A percentile compares a stretch with the other conserved stretches of the same genome.
phyloP scores from a whole-genome alignment of 2,888 invertebrate species.

The Napeogenes inachia region DNA sequence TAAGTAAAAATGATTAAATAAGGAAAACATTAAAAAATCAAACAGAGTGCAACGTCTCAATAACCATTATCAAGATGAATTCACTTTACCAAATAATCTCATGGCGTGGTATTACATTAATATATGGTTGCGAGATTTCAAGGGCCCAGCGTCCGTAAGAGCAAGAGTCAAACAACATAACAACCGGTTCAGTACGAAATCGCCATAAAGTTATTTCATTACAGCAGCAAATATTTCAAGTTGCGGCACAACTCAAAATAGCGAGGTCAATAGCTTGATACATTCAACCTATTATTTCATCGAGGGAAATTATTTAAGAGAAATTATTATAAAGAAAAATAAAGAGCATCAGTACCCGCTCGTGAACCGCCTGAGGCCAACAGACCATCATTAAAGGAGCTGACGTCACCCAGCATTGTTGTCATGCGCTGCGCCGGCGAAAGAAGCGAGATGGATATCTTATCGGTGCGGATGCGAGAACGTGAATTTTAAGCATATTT shows the following conservation, averaged over 20 bases:
- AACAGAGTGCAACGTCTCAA: slow-evolving; percentile 37
- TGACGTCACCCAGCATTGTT: slow-evolving; percentile 74
- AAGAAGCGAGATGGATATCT: slow-evolving; percentile 62
- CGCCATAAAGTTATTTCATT: slow-evolving; percentile 52
- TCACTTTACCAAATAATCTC: slow-evolving; percentile 58
- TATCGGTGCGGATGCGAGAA: slow-evolving; percentile 49
- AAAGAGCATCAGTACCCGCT: slow-evolving; percentile 31
- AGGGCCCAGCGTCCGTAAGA: slow-evolving; percentile 43
- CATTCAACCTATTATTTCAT: not conserved
- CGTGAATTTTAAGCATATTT: slow-evolving; percentile 48
- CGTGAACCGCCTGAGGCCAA: slow-evolving; percentile 57
- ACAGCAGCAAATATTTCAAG: slow-evolving; percentile 35
- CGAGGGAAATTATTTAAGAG: slow-evolving; percentile 13
- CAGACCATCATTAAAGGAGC: slow-evolving; percentile 42
- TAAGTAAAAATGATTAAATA: slow-evolving; percentile 31
- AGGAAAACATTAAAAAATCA: slow-evolving; percentile 29
- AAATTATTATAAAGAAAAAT: slow-evolving; percentile 34
- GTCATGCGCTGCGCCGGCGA: slow-evolving; percentile 55
- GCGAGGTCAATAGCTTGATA: slow-evolving; percentile 11
- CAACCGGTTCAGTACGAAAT: slow-evolving; percentile 53
- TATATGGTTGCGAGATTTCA: slow-evolving; percentile 54
- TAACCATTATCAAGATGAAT: slow-evolving; percentile 62
- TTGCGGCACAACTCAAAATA: slow-evolving; percentile 13
- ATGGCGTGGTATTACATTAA: slow-evolving; percentile 56
- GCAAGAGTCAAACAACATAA: slow-evolving; percentile 61